Base-by-base conservation (phyloP, 2,888 invertebrate species). In the Dryadula phaetusa region DNA sequence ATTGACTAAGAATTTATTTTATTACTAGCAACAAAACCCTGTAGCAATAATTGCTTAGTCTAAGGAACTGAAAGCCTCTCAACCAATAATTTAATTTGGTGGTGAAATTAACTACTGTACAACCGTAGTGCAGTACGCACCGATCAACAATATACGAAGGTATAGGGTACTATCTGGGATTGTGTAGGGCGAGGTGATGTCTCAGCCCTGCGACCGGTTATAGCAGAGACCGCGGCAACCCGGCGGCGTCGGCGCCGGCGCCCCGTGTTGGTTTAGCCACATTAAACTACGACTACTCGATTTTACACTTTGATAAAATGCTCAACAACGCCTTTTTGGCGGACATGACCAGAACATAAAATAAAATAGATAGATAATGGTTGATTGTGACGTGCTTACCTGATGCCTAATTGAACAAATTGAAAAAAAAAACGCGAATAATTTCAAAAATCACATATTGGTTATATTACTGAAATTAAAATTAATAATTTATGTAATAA, bases 161-260 rank as follows among this genome's bases (percentile, higher is more conserved):
- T 87, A 87, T 87, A 89, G 90, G 85, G 83, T 86, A 88, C 82
- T 78, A 81, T 85, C 85, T 87, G 87, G 87, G 85, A 75, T 78
- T 76, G 88, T 89, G 76, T 86, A 92, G 92, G 91, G 88, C 85
- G 92, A 91, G 81, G 85, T 90, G 78, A 79, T 90, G 82, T 87
- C 87, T 81, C 88, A 89, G 73, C 80, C 82, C 66, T 84, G 83
- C 86, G 88, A 89, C 79, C 88, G 89, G 82, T 92, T 93, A 90
- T 92, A 92, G 91, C 93, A 92, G 82, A 86, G 73, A 77, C 77
- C 25, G 28, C 42, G 12, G 16, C 60, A 37, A 37, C 37, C 12
- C 37, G 37, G 60, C 60, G 18, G 52, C 44, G 85, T 77, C 82
- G 89, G 76, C 90, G 87, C 82, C 83, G 92, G 69, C 87, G 83